Evolutionary conservation across 2,797 vertebrate genomes (phyloP).

Genomic region (Triplophysa yarkandensis): DNA sequence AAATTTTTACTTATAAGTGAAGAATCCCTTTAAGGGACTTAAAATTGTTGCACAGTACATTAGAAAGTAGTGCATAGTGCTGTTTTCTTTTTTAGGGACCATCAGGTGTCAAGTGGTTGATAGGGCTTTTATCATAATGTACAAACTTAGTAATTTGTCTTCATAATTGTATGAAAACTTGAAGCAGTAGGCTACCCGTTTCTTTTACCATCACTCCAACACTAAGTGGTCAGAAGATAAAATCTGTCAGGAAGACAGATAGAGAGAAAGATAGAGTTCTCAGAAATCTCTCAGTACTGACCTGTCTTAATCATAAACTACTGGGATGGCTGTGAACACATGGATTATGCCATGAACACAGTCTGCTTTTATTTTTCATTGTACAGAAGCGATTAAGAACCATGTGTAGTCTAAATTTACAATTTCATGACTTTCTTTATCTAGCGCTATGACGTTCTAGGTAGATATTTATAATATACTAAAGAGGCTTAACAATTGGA

Average conservation of each 20-base stretch:
- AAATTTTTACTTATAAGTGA: no score
- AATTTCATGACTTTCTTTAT: not conserved
- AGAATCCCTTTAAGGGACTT: no score
- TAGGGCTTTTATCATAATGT: not conserved
- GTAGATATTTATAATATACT: constrained; percentile 7
- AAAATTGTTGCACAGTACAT: no score
- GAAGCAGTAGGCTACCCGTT: constrained; percentile 17
- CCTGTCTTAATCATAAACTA: constrained; percentile 1
- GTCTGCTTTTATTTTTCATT: not conserved
- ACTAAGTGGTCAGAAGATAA: constrained; percentile 35
- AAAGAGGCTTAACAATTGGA: constrained; percentile 9
- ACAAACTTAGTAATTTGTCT: not conserved
- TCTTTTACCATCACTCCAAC: constrained; percentile 13
- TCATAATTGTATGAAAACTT: constrained; percentile 25
- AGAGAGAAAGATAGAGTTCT: constrained; percentile 45
- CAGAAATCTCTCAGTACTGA: constrained; percentile 13
- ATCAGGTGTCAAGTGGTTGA: not conserved
- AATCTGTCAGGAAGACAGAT: constrained; percentile 26
- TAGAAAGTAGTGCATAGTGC: no score
- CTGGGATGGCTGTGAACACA: constrained; percentile 10
- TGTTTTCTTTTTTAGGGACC: not conserved
- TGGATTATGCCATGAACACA: not conserved
- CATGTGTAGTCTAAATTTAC: not conserved
- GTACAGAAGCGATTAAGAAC: not conserved
- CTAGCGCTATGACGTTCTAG: not conserved